Evolutionary conservation across 2,888 invertebrate species (phyloP), one percentile per base, ranked within the genome.

Genomic region (Stenurella melanura): DNA sequence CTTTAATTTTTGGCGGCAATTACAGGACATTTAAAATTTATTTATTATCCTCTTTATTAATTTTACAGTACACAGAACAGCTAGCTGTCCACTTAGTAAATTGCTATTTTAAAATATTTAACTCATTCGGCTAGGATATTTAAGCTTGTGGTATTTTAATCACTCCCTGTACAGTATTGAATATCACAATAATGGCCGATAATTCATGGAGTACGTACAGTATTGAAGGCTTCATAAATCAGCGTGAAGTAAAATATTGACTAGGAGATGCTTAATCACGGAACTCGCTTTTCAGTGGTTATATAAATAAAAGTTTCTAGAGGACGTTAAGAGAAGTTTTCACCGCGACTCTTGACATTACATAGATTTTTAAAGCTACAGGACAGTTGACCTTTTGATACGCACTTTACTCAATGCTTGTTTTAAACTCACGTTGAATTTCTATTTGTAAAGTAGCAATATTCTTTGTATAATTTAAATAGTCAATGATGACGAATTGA

Each of bases 241-340:
- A 50, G n/a, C 15, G 50, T n/a, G 42, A n/a, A 50, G 50, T 50
- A 50, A 50, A 50, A 50, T n/a, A 50, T n/a, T n/a, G 50, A 50
- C 50, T n/a, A 7, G 50, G 50, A 50, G 50, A 50, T n/a, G 50
- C 50, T 50, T 50, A 50, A 50, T 50, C 50, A 50, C 50, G n/a
- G 50, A 50, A n/a, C 50, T n/a, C n/a, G 50, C n/a, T n/a, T 50
- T 50, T 50, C 42, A 50, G 15, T n/a, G n/a, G 15, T 15, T n/a
- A 50, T n/a, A 50, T 15, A 50, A 42, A 50, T 50, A 50, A 42
- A 42, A 42, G 3, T 50, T 50, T 5, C n/a, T 50, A 50, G n/a
- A n/a, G 50, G n/a, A 50, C n/a, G 50, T 15, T 12, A 42, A 12
- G 12, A 42, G 42, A 12, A 15, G 50, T 50, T 50, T n/a, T 7